Conservation (phyloP, 2,797 vertebrate genomes). For the Sebastes cheni region DNA sequence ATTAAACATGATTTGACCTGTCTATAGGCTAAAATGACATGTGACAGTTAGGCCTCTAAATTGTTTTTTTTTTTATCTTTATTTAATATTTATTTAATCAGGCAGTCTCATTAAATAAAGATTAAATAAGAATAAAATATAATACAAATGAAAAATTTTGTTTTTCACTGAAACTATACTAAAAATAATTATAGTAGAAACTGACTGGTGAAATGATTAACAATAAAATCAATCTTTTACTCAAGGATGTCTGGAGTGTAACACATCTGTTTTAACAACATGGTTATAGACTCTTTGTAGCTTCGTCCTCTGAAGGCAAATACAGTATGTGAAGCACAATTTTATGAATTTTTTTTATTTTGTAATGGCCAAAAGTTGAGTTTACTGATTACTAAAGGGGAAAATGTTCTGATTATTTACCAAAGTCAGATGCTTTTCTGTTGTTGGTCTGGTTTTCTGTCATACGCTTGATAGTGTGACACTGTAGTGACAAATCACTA, state of each 20-base stretch:
- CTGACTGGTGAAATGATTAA: conserved; percentile 5
- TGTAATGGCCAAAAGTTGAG: background rate
- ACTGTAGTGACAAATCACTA: background rate
- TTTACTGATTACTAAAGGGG: background rate
- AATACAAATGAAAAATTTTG: background rate
- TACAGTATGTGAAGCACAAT: background rate
- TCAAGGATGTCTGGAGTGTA: background rate
- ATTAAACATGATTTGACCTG: background rate
- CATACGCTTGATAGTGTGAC: background rate
- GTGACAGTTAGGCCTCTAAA: background rate
- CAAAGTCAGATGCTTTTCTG: conserved; percentile 1
- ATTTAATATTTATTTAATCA: too few relatives aligned
- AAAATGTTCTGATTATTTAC: conserved; percentile 3
- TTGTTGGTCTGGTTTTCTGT: background rate
- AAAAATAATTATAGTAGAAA: background rate
- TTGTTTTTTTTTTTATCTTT: too few relatives aligned
- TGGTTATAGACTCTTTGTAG: background rate
- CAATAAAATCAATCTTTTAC: background rate
- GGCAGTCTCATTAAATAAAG: background rate
- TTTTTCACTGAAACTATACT: background rate
- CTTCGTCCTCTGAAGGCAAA: background rate
- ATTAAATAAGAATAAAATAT: background rate
- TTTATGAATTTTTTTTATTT: background rate
- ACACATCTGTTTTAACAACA: conserved; percentile 5
- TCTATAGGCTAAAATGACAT: background rate